These are phyloP conservation scores for Cantharis nigra DNA, from an alignment of 2,888 invertebrate species.

Conservation along the genomic window DNA sequence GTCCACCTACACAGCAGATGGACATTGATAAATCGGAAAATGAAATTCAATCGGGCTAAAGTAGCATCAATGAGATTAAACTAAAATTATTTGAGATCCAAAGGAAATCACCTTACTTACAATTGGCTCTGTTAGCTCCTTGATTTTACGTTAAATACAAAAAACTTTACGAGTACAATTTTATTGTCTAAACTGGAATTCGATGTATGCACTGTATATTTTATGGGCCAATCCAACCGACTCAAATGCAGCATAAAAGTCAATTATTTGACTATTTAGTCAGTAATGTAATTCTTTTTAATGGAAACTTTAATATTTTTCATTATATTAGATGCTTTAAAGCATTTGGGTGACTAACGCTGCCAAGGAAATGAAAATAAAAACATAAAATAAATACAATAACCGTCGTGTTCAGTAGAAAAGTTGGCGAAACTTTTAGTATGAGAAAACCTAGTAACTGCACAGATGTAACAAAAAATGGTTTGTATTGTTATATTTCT, in stretches of 20 bases:
- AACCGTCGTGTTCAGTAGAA: background rate
- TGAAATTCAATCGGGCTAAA: no score
- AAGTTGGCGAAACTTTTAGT: background rate
- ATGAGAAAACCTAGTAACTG: background rate
- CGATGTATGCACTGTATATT: background rate
- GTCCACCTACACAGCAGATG: no score
- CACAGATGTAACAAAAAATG: conserved; percentile 1
- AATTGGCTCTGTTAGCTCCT: no score
- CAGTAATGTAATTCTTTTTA: background rate
- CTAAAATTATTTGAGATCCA: no score
- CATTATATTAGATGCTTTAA: background rate
- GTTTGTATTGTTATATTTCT: background rate
- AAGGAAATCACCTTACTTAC: no score
- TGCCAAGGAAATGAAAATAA: background rate
- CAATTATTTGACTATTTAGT: background rate
- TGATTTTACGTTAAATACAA: no score
- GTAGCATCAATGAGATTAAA: no score
- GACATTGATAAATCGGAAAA: no score
- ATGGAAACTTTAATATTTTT: background rate
- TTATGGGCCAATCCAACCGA: background rate
- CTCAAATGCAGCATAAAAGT: background rate
- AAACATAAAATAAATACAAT: background rate
- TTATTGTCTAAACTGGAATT: no score
- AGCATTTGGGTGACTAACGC: background rate
- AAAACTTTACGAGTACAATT: no score